phyloP scores from a whole-genome alignment of 2,888 invertebrate species.

The Liodrosophila aerea region DNA sequence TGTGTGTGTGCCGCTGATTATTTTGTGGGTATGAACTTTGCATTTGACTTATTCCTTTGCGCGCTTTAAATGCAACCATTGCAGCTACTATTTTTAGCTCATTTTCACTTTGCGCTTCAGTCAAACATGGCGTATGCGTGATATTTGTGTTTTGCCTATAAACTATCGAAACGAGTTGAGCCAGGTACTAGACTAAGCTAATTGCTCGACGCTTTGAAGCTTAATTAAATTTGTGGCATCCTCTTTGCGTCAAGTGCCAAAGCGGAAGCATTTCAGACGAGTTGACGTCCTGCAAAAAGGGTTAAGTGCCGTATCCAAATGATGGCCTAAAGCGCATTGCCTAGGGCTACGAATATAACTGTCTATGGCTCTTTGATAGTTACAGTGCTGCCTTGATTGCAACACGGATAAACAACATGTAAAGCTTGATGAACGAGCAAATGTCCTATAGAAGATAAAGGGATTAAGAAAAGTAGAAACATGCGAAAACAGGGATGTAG shows the following conservation, averaged over 20 bases:
- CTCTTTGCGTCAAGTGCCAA: not conserved
- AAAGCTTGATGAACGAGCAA: too few species aligned
- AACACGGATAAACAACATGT: conserved; percentile 10
- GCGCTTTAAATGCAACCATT: conserved; percentile 6
- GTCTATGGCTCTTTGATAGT: not conserved
- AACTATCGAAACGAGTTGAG: not conserved
- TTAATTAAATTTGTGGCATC: conserved; percentile 2
- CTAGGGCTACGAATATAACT: not conserved
- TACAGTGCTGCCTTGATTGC: conserved; percentile 37
- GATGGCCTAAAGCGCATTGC: not conserved
- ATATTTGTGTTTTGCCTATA: conserved; percentile 4
- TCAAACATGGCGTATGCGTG: conserved; percentile 17
- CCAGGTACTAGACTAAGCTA: conserved; percentile 1
- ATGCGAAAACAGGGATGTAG: too few species aligned
- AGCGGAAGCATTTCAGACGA: conserved; percentile 3
- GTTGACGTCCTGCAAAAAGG: not conserved
- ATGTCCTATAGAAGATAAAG: too few species aligned
- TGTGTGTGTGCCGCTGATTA: conserved; percentile 45
- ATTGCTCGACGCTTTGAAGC: conserved; percentile 13
- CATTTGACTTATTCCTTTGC: conserved; percentile 37
- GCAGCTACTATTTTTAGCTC: conserved; percentile 10
- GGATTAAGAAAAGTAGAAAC: too few species aligned
- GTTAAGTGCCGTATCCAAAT: too few species aligned
- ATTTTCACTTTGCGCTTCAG: conserved; percentile 3
- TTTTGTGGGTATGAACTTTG: conserved; percentile 53